Base-by-base conservation (phyloP, 2,888 invertebrate genomes). In the Perithous albicinctus region DNA sequence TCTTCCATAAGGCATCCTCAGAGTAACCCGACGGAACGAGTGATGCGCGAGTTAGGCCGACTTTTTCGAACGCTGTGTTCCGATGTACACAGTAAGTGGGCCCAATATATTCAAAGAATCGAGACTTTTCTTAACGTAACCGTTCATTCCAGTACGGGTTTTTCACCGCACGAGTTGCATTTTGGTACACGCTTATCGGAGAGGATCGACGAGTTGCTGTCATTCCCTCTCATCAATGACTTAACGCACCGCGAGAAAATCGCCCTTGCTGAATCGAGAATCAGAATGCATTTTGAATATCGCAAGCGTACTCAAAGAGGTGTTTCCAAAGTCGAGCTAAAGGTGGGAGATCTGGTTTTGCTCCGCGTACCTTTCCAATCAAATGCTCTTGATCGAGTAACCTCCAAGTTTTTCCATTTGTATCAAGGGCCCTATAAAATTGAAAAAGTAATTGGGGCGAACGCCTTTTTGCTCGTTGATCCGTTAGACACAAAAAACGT, bases 291-390 rank as follows among this genome's bases (percentile, higher is more conserved):
- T n/a, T n/a, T n/a, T n/a, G n/a, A n/a, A n/a, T n/a, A n/a, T n/a
- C n/a, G n/a, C n/a, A n/a, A 51, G 29, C 5, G 35, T 1, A 10
- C 35, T 4, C 63, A 73, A n/a, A 46, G n/a, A 2, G 7, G 2
- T 0, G n/a, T 15, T 7, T 18, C 59, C 2, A 7, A 10, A 1
- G 7, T 67, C 2, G 29, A 56, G 1, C 20, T 77, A 0, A 7
- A 41, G 15, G 18, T 51, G 6, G 80, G 63, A 0, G 80, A 80
- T 59, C 15, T 70, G 0, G 74, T 83, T 0, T 43, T 83, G 1
- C 18, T 46, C 15, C 15, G 46, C 1, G 46, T 18, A 0, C 80
- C 69, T 69, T 23, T 18, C 38, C 8, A 2, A 5, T 77, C 77
- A 1, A 69, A 59, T 8, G 38, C 23, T 2, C 1, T 18, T 3